Evolutionary conservation across 2,888 invertebrate genomes (phyloP).

Genomic region (Therioaphis trifolii): DNA sequence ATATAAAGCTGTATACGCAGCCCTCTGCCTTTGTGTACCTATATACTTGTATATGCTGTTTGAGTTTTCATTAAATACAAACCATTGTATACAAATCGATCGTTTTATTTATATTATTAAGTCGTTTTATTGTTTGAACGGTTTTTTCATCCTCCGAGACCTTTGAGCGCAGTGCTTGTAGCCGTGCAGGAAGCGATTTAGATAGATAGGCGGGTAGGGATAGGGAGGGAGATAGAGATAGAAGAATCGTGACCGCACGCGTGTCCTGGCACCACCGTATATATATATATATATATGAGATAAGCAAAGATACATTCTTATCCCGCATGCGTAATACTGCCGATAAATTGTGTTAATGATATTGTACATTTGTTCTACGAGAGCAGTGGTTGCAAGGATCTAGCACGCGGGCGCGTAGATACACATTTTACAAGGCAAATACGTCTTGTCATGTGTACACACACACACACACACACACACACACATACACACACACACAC

Average conservation of each 20-base stretch:
- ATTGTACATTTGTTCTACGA: not conserved
- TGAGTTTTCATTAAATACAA: constrained; percentile 44
- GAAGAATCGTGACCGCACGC: not conserved
- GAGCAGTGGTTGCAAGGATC: not conserved
- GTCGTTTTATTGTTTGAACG: constrained; percentile 1
- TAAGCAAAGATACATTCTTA: not conserved
- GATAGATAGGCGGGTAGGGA: not conserved
- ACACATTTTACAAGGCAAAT: constrained; percentile 26
- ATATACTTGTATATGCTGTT: not conserved
- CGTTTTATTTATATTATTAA: constrained; percentile 24
- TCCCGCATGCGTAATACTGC: not conserved
- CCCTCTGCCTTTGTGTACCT: too few species aligned
- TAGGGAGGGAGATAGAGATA: too few species aligned
- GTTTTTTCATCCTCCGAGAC: not conserved
- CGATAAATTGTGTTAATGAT: not conserved
- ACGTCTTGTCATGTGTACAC: not conserved
- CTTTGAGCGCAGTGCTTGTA: not conserved
- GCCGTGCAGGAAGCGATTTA: not conserved
- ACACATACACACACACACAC: not conserved
- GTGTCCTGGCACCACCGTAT: too few species aligned
- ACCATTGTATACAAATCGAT: constrained; percentile 27
- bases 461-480: not conserved
- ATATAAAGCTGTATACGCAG: too few species aligned
- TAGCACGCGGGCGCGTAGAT: not conserved
- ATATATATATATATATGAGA: not conserved